Conservation (phyloP, 1,140 invertebrate genomes). For the Grapholita molesta region DNA sequence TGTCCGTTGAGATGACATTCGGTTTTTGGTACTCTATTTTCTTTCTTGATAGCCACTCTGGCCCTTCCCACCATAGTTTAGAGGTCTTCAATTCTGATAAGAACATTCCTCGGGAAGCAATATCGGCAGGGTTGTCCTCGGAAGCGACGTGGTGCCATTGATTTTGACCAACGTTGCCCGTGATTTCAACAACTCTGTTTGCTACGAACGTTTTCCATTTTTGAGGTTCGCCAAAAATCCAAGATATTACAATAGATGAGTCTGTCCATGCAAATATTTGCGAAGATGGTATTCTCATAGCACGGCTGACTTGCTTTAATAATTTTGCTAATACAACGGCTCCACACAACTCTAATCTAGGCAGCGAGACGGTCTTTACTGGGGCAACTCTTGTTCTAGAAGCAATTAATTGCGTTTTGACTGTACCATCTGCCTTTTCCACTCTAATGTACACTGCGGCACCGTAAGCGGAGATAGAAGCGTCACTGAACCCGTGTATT, state of each 20-base stretch:
- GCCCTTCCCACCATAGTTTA: constrained; percentile 55
- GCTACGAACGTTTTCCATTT: constrained; percentile 51
- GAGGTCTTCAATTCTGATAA: constrained; percentile 29
- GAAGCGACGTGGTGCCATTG: constrained; percentile 65
- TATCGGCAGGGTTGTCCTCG: constrained; percentile 67
- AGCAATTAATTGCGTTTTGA: constrained; percentile 22
- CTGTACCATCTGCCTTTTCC: background rate
- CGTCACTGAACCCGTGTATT: constrained; percentile 40
- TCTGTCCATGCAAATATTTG: constrained; percentile 57
- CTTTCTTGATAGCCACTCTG: constrained; percentile 31
- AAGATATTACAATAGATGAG: constrained; percentile 63
- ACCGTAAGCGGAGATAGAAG: constrained; percentile 39
- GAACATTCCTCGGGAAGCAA: constrained; percentile 49
- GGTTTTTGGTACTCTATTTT: constrained; percentile 17
- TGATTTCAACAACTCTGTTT: constrained; percentile 59
- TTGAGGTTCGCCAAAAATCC: constrained; percentile 44
- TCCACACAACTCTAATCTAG: constrained; percentile 71
- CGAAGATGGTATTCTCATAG: constrained; percentile 21
- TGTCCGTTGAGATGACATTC: background rate
- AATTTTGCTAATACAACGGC: constrained; percentile 57
- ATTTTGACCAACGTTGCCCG: constrained; percentile 23
- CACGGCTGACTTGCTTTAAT: constrained; percentile 31
- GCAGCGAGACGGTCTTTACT: constrained; percentile 51
- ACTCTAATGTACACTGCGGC: constrained; percentile 40
- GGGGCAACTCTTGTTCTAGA: constrained; percentile 47